Base-by-base conservation (phyloP, 2,797 vertebrate species). In the Staurois parvus region DNA sequence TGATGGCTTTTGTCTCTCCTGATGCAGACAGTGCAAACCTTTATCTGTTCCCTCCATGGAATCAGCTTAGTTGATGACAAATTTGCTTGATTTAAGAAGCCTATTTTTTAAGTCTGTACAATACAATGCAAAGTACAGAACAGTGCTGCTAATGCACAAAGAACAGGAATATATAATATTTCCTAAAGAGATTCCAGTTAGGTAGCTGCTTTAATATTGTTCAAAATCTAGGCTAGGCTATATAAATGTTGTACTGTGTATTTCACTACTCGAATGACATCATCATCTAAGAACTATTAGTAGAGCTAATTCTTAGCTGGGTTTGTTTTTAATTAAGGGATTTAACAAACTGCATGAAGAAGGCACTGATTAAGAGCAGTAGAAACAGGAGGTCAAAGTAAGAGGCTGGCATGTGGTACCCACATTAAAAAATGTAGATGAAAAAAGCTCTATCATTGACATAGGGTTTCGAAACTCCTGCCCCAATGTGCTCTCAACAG, bases 1-100 rank as follows among this genome's bases (percentile, higher is more conserved):
- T 32, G 24, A 42, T 72, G 48, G 21, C 66, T 72, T 85, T 80
- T 80, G 69, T 80, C 69, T 84, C 56, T 84, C 69, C 32, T 24
- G 26, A 11, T 72, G 24, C 56, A 85, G 76, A 67, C 70, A 85
- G 59, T 45, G 42, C 68, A 72, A 76, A 40, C 29, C 19, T 28
- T 42, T 78, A 42, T 72, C 30, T 62, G 19, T 68, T 78, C 32
- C n/a, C 68, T 59, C 3, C 29, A 13, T 9, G n/a, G 3, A 56
- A 72, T 29, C 68, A 72, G 40, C 69, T 82, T 34, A 30, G 80
- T 32, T 17, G 17, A 62, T 64, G 13, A 72, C 28, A 75, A 37
- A 62, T 70, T 37, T 59, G 24, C 42, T 74, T 75, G 32, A 48
- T 59, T 69, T 70, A 37, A 52, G 29, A 24, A 80, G 24, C 40